These are phyloP conservation scores for Noturus placidus DNA, from an alignment of 2,113 vertebrate species.

Conservation along the genomic window DNA sequence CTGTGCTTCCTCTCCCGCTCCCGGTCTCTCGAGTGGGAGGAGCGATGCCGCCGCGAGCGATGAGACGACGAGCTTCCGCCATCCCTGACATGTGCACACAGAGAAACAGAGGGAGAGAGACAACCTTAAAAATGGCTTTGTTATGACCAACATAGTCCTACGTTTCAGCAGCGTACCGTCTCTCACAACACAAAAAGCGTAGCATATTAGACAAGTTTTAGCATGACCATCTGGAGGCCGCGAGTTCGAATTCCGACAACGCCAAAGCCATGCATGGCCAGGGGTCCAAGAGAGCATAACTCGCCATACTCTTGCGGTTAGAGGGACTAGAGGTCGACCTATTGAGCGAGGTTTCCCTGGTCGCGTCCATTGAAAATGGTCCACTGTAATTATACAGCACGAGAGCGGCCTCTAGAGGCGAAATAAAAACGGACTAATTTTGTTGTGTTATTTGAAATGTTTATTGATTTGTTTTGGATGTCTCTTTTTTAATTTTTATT, in stretches of 20 bases:
- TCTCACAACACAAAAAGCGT: background rate
- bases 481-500: no score
- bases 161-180: background rate
- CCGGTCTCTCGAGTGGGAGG: slow-evolving; percentile 70
- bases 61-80: slow-evolving; percentile 74
- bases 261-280: no score
- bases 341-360: no score
- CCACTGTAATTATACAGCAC: no score
- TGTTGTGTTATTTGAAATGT: no score
- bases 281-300: background rate
- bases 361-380: no score
- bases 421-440: no score
- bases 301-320: no score
- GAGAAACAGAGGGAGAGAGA: background rate
- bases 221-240: background rate
- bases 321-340: no score
- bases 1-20: slow-evolving; percentile 75
- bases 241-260: background rate
- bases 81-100: slow-evolving; percentile 59
- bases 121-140: background rate
- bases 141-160: background rate
- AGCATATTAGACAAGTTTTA: background rate
- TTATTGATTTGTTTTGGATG: no score
- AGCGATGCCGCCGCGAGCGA: slow-evolving; percentile 70
- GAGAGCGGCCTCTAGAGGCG: no score